phyloP scores from a whole-genome alignment of 2,888 invertebrate species.

The Thymelicus sylvestris region DNA sequence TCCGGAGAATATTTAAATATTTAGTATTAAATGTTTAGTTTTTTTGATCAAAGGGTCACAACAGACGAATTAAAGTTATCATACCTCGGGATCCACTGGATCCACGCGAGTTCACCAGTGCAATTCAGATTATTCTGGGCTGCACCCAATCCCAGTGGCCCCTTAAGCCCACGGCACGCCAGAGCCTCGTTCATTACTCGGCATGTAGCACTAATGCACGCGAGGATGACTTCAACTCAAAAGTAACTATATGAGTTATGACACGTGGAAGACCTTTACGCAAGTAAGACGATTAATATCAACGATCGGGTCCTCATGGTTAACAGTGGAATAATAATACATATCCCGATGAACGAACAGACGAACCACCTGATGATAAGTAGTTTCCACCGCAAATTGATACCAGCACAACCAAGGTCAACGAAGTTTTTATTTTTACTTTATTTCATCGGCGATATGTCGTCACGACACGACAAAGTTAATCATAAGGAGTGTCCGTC shows the following conservation, averaged over 20 bases:
- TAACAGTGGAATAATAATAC: too few relatives aligned
- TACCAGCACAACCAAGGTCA: too few relatives aligned
- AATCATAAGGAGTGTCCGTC: not conserved
- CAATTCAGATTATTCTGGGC: constrained; percentile 8
- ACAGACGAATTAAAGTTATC: not conserved
- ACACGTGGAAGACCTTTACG: constrained; percentile 13
- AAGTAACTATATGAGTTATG: constrained; percentile 19
- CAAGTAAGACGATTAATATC: constrained; percentile 11
- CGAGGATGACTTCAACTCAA: constrained; percentile 19
- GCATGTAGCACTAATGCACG: not conserved
- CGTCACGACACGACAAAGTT: too few relatives aligned
- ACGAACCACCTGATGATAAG: too few relatives aligned
- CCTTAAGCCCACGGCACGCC: constrained; percentile 12
- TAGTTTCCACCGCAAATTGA: too few relatives aligned
- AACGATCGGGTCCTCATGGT: not conserved
- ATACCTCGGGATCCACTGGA: not conserved
- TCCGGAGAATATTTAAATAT: too few relatives aligned
- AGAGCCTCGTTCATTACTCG: constrained; percentile 14
- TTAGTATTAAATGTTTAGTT: not conserved
- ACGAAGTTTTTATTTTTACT: too few relatives aligned
- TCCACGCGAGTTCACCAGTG: not conserved
- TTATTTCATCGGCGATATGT: too few relatives aligned
- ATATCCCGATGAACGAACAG: too few relatives aligned
- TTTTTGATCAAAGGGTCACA: not conserved
- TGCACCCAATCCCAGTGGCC: constrained; percentile 15